Evolutionary conservation across 2,113 vertebrate species (phyloP), one percentile per base, ranked within the genome.

Genomic region (Benitochromis conjunctus): DNA sequence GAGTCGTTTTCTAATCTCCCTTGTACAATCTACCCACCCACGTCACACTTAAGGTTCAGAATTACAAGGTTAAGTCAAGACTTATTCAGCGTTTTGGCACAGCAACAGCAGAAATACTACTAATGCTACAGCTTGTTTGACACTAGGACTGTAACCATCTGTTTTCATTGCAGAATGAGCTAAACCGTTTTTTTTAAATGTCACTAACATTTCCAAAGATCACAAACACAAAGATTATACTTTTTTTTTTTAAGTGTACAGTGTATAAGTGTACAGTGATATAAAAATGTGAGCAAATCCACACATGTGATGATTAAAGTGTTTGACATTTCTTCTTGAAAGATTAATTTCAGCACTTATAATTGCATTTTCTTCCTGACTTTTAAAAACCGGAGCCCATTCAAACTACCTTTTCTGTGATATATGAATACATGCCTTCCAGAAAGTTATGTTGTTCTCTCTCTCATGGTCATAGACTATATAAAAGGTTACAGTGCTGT

Each of bases 11-110:
- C 54, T 87, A 79, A 89, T 88, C 79, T 81, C 79, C 24, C 12
- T 16, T 36, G 80, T 55, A 58, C 58, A 82, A 83, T 89, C 84
- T 64, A 62, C 46, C 80, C 81, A 21, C 88, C 90, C 80, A 83
- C 69, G 0, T 78, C 66, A 74, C 82, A 83, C 48, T 86, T 46
- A 36, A 74, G 58, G 69, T 53, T 38, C 26, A 83, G 19, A 86
- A 80, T 80, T 86, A 87, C 29, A 82, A 81, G 81, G 78, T 82
- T 69, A 60, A 79, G 83, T 89, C 54, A 31, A 43, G 82, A 82
- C 16, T 87, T 81, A 6, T 29, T 76, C 54, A 19, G 57, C 14
- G 12, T 43, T 48, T n/a, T 48, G 79, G 10, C 5, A 16, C 18
- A 41, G 48, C 6, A 36, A 41, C 41, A 38, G 54, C 41, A 62